Evolutionary conservation across 2,797 vertebrate species (phyloP).

Genomic region (Muraenolepis orangiensis): DNA sequence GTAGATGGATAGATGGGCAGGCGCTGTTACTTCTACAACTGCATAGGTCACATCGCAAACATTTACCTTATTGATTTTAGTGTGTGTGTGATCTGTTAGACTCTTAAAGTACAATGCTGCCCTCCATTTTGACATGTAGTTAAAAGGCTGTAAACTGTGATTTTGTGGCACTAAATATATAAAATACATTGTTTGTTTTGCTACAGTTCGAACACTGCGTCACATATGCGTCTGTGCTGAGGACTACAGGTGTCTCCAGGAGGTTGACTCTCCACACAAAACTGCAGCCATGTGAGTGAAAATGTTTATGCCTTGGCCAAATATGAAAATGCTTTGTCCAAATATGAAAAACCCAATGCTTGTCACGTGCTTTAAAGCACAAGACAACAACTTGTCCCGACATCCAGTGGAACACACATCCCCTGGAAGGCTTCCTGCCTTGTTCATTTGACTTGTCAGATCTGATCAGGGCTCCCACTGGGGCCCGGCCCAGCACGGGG

Average conservation of each 20-base stretch:
- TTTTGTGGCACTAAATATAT: neutral
- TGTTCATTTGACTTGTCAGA: constrained; percentile 56
- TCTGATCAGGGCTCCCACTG: constrained; percentile 63
- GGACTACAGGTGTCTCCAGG: constrained; percentile 77
- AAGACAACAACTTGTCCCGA: constrained; percentile 1
- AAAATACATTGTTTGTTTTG: neutral
- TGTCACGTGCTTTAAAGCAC: neutral
- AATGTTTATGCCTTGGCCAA: neutral
- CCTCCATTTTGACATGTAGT: neutral
- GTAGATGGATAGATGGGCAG: no score
- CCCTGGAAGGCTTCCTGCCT: constrained; percentile 33
- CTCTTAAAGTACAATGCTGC: no score
- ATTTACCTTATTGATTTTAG: no score
- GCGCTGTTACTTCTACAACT: no score
- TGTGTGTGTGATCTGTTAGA: no score
- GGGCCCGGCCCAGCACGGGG: constrained; percentile 57
- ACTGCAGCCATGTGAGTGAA: constrained; percentile 85
- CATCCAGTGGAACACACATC: constrained; percentile 28
- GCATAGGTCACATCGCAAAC: no score
- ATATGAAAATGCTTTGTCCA: neutral
- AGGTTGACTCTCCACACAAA: constrained; percentile 55
- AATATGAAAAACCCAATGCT: neutral
- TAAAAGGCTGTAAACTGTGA: neutral
- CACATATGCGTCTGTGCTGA: constrained; percentile 90
- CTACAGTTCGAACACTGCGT: constrained; percentile 81